A percentile compares a stretch with the other conserved stretches of the same genome.
These are phyloP conservation scores for Crypturellus tataupa DNA, from an alignment of 2,797 vertebrate species.

Conservation along the genomic window DNA sequence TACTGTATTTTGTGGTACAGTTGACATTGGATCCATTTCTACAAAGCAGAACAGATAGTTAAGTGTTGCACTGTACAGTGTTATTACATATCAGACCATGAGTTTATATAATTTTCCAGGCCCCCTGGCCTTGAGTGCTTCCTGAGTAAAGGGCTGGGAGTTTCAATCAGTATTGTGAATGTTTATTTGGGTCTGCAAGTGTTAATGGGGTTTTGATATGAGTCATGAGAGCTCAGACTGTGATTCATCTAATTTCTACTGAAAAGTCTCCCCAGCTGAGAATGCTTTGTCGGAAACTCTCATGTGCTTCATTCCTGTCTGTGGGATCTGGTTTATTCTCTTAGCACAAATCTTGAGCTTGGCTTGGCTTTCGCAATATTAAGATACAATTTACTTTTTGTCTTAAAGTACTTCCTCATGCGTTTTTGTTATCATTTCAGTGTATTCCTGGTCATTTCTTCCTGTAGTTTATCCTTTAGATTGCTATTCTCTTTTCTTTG, in stretches of 20 bases:
- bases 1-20: not conserved
- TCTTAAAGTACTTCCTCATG: not conserved
- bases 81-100: not conserved
- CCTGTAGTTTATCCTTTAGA: not conserved
- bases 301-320: fast-evolving
- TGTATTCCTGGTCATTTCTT: not conserved
- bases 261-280: not conserved
- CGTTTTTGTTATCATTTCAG: not conserved
- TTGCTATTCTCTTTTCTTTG: not conserved
- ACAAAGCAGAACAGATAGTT: not conserved
- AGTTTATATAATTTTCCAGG: not conserved
- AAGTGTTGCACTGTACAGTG: no score
- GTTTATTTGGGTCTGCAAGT: not conserved
- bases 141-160: not conserved
- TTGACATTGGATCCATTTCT: not conserved
- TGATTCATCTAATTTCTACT: conserved; percentile 40
- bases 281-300: not conserved
- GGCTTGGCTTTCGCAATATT: conserved; percentile 1
- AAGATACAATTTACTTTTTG: not conserved
- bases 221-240: not conserved
- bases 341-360: not conserved
- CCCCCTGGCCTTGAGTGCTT: not conserved
- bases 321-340: not conserved
- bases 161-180: not conserved
- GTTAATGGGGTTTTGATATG: conserved; percentile 28